These are phyloP conservation scores for Daubentonia madagascariensis DNA, from an alignment of 2,113 vertebrate species.

Conservation along the genomic window DNA sequence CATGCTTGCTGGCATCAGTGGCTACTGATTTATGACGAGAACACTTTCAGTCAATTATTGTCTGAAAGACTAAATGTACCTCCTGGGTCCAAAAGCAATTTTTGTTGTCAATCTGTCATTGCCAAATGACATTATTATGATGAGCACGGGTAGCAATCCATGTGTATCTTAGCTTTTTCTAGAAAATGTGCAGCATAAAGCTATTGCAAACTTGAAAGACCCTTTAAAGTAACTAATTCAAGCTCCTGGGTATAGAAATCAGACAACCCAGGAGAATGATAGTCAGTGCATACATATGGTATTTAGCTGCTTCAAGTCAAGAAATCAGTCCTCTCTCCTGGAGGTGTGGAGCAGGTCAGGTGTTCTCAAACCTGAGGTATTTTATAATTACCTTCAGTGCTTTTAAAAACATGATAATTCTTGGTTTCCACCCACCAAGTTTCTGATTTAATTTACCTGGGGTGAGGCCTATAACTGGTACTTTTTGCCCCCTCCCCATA, in stretches of 20 bases:
- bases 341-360: background rate
- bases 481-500: background rate
- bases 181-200: constrained; percentile 1
- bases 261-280: background rate
- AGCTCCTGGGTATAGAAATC: background rate
- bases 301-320: background rate
- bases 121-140: constrained; percentile 64
- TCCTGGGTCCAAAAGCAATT: constrained; percentile 42
- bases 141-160: constrained; percentile 45
- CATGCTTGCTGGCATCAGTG: constrained; percentile 5
- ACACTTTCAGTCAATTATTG: constrained; percentile 65
- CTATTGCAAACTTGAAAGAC: background rate
- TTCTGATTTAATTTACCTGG: background rate
- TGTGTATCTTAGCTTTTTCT: constrained; percentile 48
- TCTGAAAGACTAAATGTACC: constrained; percentile 67
- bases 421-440: background rate
- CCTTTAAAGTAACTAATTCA: background rate
- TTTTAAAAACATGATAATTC: background rate
- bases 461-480: background rate
- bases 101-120: constrained; percentile 58
- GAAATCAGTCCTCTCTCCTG: background rate
- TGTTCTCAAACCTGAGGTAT: background rate
- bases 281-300: background rate
- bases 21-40: constrained; percentile 65
- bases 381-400: background rate